Conservation (phyloP, 2,113 vertebrate species). For the Osmerus mordax region DNA sequence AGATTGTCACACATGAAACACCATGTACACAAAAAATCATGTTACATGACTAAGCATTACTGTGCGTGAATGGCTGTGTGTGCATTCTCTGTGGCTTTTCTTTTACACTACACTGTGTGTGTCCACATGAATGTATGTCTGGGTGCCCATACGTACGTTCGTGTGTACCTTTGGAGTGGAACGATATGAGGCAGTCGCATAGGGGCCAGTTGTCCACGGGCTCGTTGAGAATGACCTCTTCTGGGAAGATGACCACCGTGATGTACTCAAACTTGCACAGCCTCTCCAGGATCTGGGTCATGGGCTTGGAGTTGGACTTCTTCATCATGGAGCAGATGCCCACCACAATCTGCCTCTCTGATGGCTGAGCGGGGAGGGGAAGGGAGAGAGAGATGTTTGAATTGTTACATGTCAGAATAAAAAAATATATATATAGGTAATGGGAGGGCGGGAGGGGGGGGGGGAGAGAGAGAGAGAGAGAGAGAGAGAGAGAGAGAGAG, state of each 20-base stretch:
- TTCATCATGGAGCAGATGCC: constrained; percentile 98
- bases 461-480: no score
- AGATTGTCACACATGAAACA: no score
- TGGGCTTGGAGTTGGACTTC: constrained; percentile 97
- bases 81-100: background rate
- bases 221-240: constrained; percentile 92
- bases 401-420: no score
- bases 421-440: no score
- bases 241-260: constrained; percentile 91
- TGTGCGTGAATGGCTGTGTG: background rate
- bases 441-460: no score
- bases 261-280: constrained; percentile 97
- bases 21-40: no score
- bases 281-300: constrained; percentile 95
- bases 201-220: constrained; percentile 94
- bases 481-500: background rate
- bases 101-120: background rate
- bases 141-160: constrained; percentile 5
- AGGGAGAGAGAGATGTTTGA: background rate
- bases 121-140: background rate
- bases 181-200: constrained; percentile 95
- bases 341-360: constrained; percentile 93
- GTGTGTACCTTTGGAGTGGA: constrained; percentile 94
- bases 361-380: constrained; percentile 72
- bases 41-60: background rate